phyloP scores from a whole-genome alignment of 2,797 vertebrate genomes.

The Glyptemys insculpta region DNA sequence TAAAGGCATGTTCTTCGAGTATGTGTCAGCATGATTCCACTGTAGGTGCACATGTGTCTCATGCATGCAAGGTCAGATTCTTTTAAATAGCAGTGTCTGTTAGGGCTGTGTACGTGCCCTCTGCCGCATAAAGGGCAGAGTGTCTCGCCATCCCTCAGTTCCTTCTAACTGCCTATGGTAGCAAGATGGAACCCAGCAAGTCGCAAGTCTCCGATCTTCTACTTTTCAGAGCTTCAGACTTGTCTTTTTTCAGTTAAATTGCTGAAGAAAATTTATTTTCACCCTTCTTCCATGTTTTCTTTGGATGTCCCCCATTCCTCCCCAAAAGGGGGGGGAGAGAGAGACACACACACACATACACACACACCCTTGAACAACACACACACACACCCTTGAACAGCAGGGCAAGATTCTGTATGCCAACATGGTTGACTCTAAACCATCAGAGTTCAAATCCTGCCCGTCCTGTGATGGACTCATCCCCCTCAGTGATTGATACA shows the following conservation, averaged over 20 bases:
- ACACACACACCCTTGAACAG: background rate
- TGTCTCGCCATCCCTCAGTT: background rate
- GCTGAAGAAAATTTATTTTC: background rate
- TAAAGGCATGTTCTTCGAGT: background rate
- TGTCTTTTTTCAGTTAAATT: background rate
- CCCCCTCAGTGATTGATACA: background rate
- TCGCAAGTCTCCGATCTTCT: background rate
- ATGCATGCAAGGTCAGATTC: background rate
- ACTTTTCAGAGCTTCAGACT: background rate
- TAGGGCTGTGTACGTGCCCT: rapidly evolving
- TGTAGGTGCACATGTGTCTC: background rate
- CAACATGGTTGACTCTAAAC: background rate
- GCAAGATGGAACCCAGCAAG: background rate
- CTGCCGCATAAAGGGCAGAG: background rate
- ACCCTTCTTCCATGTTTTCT: background rate
- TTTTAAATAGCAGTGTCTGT: background rate
- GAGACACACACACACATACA: too few species aligned
- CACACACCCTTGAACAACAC: background rate
- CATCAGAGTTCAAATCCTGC: background rate
- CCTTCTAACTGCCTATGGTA: background rate
- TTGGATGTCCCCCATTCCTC: background rate
- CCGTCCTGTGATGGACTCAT: background rate
- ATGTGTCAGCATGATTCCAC: rapidly evolving
- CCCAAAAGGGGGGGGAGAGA: too few species aligned
- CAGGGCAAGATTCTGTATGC: background rate